Percentiles rank a stretch among this genome's conserved stretches.
Conservation (phyloP, 2,888 invertebrate species). For the Drosophila anomalata region DNA sequence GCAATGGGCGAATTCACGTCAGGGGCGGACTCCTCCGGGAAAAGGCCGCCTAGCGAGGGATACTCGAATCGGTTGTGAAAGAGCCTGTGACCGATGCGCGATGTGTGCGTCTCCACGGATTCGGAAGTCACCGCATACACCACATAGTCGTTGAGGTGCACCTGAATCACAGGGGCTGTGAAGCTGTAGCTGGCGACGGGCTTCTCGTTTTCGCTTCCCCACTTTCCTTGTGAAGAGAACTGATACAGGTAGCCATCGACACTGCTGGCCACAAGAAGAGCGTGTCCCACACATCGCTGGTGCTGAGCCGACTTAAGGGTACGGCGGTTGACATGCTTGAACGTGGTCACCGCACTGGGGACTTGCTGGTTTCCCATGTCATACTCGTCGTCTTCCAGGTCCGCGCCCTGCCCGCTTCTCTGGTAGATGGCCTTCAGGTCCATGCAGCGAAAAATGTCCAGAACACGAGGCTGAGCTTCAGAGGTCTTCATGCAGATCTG, state of each 20-base stretch:
- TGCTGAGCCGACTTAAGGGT: slow-evolving; percentile 85
- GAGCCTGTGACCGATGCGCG: slow-evolving; percentile 87
- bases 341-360: slow-evolving; percentile 76
- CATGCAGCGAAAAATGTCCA: slow-evolving; percentile 83
- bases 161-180: slow-evolving; percentile 88
- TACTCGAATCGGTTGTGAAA: slow-evolving; percentile 84
- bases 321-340: slow-evolving; percentile 75
- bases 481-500: slow-evolving; percentile 82
- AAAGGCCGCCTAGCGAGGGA: slow-evolving; percentile 80
- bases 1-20: slow-evolving; percentile 82
- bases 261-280: slow-evolving; percentile 83
- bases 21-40: slow-evolving; percentile 82
- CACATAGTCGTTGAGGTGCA: slow-evolving; percentile 88
- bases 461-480: slow-evolving; percentile 77
- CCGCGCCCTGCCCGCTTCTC: slow-evolving; percentile 60
- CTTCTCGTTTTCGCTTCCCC: slow-evolving; percentile 84
- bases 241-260: slow-evolving; percentile 90
- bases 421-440: slow-evolving; percentile 83
- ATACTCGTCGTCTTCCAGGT: slow-evolving; percentile 75
- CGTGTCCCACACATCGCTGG: slow-evolving; percentile 85
- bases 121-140: slow-evolving; percentile 90
- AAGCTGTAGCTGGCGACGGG: slow-evolving; percentile 89
- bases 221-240: slow-evolving; percentile 85
- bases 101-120: slow-evolving; percentile 91
- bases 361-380: slow-evolving; percentile 82